Conservation (phyloP, 1,140 invertebrate genomes). For the Dendroctonus valens region DNA sequence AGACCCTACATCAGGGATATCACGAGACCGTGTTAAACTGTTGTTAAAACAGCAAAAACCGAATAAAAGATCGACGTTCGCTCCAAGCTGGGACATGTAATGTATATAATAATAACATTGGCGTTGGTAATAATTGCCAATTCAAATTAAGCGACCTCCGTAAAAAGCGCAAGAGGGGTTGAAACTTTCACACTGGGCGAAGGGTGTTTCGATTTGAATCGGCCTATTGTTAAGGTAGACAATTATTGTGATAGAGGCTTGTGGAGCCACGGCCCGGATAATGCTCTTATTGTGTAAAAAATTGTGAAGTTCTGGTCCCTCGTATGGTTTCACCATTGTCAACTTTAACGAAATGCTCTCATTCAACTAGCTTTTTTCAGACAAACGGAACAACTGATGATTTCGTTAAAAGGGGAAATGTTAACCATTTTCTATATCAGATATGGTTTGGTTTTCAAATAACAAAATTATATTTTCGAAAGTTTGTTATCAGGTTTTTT, state of each 20-base stretch:
- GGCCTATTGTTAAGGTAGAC: slow-evolving; percentile 22
- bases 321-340: not conserved
- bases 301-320: slow-evolving; percentile 2
- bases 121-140: slow-evolving; percentile 35
- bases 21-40: slow-evolving; percentile 26
- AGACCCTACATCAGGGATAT: not conserved
- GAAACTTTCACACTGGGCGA: slow-evolving; percentile 26
- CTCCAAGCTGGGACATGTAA: slow-evolving; percentile 28
- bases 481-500: too few relatives aligned
- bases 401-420: too few relatives aligned
- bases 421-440: too few relatives aligned
- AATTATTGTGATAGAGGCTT: slow-evolving; percentile 17
- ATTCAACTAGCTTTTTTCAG: too few relatives aligned
- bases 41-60: slow-evolving; percentile 34
- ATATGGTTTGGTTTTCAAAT: too few relatives aligned
- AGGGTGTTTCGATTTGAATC: slow-evolving; percentile 29
- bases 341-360: too few relatives aligned
- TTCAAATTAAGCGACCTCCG: slow-evolving; percentile 34
- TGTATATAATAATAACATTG: slow-evolving; percentile 38
- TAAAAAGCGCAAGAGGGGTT: slow-evolving; percentile 34
- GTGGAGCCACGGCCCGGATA: slow-evolving; percentile 14
- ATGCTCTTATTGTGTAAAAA: slow-evolving; percentile 19
- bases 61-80: slow-evolving; percentile 2
- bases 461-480: too few relatives aligned
- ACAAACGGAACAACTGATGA: too few relatives aligned